Evolutionary conservation across 2,797 vertebrate species (phyloP), one percentile per base, ranked within the genome.

Genomic region (Acipenser oxyrinchus): DNA sequence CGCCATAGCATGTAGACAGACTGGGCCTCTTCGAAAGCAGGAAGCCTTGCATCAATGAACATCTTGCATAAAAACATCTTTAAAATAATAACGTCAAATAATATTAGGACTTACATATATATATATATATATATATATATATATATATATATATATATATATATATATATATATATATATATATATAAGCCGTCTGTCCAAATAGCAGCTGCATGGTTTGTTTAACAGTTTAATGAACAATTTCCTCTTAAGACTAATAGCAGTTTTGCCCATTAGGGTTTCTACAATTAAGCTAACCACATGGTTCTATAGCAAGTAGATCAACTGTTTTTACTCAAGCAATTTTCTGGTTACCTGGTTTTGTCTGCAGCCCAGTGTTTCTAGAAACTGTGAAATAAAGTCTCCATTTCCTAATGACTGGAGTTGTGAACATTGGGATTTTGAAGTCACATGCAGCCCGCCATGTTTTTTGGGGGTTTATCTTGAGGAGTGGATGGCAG

Each of bases 21-120:
- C 48, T 10, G 10, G 12, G 60, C 64, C 52, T 18, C 48, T 48
- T 60, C 60, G 12, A 69, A 23, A 65, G 65, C 12, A 60, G 62
- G 57, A 10, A 3, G 11, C 51, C 49, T 65, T 60, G 55, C 68
- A 50, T 49, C 64, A 9, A 51, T 13, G 37, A 48, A 3, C 51
- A 53, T 61, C 49, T 15, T 50, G 55, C 48, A 48, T 64, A 23
- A 59, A 65, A 51, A 65, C 48, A 15, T 37, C 15, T 57, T 50
- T 55, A 48, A 48, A 65, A 15, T 18, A 60, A 53, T 53, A 53
- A 8, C 2, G 6, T 53, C 12, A 53, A 12, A 9, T 53, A 53
- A 8, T 53, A 53, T 53, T 12, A 53, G 51, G 12, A 53, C 12
- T 53, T 53, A 8, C 12, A 53, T 53, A 53, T 53, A 53, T 53